Conservation (phyloP, 2,888 invertebrate species). For the Trissonchulus sp. region DNA sequence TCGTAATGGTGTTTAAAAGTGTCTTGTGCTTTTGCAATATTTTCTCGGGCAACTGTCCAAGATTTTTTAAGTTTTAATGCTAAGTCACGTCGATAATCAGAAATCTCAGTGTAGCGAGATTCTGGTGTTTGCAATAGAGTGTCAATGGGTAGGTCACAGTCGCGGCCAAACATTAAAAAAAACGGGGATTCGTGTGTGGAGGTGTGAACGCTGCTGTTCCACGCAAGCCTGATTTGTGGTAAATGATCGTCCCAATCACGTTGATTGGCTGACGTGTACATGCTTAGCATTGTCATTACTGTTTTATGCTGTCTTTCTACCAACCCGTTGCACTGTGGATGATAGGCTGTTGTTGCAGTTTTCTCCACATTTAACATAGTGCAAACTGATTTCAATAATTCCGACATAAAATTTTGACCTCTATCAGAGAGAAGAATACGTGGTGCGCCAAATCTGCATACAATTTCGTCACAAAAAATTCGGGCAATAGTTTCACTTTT, state of each 20-base stretch:
- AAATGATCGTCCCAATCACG: not conserved
- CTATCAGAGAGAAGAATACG: not conserved
- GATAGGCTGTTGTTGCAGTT: not conserved
- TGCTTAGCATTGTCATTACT: not conserved
- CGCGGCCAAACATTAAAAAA: not conserved
- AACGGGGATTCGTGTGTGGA: not conserved
- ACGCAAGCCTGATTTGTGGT: not conserved
- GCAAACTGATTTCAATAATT: not conserved
- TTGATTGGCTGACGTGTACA: not conserved
- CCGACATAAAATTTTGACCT: not conserved
- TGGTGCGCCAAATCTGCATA: not conserved
- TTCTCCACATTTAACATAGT: not conserved
- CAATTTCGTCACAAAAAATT: constrained; percentile 4
- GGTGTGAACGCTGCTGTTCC: not conserved
- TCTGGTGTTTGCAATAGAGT: not conserved
- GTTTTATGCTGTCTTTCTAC: constrained; percentile 13
- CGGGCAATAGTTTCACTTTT: constrained; percentile 2
- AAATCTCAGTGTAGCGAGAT: not conserved
- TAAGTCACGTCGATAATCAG: not conserved
- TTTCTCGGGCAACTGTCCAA: not conserved
- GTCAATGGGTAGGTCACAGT: not conserved
- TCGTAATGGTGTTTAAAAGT: constrained; percentile 1
- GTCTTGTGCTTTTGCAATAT: not conserved
- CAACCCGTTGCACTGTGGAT: constrained; percentile 14
- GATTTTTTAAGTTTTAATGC: not conserved